Evolutionary conservation across 1,140 invertebrate genomes (phyloP), one percentile per base, ranked within the genome.

Genomic region (Aleiodes sp.): DNA sequence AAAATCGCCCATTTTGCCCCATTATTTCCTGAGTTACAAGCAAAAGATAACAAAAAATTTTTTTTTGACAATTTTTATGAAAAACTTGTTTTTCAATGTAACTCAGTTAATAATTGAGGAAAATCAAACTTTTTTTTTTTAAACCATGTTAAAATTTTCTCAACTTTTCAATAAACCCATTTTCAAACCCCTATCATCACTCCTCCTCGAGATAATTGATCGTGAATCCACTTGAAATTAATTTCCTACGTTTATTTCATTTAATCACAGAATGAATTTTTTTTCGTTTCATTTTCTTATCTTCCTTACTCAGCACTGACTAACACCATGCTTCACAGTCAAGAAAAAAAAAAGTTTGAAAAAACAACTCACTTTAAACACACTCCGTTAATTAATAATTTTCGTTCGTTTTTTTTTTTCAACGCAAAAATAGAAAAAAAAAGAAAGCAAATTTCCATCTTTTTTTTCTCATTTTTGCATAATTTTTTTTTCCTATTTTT

Each of bases 371-470:
- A 83, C 80, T 83, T 59, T 80, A 75, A 76, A 84, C 83, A 84
- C 81, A 82, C 82, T 79, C 81, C 75, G 78, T 84, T 84, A 83
- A 80, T 83, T 80, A n/a, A n/a, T n/a, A n/a, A 77, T 77, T 84
- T 73, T 77, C 26, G 31, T 33, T 33, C 10, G 7, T 33, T 33
- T 33, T 33, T 33, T 33, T 33, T 33, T 33, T 33, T 33, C 10
- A 8, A 10, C 10, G n/a, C n/a, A n/a, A n/a, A n/a, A n/a, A n/a
- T 8, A 1, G 19, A 26, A 9, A 16, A 41, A 29, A 29, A 43
- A 10, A 64, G 26, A 63, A 24, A 41, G 26, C 10, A 43, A 64
- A 64, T 12, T 21, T 65, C 28, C 33, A 19, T 19, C 12, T 24
- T 65, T 65, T 77, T 76, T 79, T 75, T 76, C 74, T 43, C 71